These are phyloP conservation scores for Lutraria lutraria DNA, from an alignment of 2,888 invertebrate genomes.

Conservation along the genomic window DNA sequence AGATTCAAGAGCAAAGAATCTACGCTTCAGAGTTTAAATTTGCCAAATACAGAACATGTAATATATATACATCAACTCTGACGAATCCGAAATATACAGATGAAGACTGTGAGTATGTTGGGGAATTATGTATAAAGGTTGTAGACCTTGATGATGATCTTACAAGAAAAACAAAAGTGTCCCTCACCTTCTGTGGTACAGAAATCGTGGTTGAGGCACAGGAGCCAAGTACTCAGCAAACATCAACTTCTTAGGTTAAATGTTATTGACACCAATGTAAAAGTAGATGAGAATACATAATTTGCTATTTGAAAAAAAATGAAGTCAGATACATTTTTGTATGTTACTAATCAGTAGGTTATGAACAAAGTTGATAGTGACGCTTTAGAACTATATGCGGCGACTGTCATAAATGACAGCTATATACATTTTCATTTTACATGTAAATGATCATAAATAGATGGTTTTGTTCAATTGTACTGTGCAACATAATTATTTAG, in stretches of 20 bases:
- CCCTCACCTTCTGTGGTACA: slow-evolving; percentile 35
- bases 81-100: neutral
- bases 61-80: neutral
- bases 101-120: slow-evolving; percentile 17
- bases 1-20: neutral
- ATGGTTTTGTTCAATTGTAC: too few species aligned
- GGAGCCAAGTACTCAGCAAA: neutral
- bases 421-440: too few species aligned
- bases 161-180: neutral
- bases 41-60: neutral
- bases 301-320: too few species aligned
- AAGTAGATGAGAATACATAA: neutral
- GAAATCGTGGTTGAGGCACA: slow-evolving; percentile 15
- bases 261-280: neutral
- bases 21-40: neutral
- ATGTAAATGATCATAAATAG: too few species aligned
- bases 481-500: too few species aligned
- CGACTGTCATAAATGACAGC: too few species aligned
- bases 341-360: too few species aligned
- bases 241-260: slow-evolving; percentile 7
- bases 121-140: neutral
- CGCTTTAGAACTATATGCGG: too few species aligned
- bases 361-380: too few species aligned
- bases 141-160: neutral
- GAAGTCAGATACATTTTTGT: too few species aligned